phyloP scores from a whole-genome alignment of 2,113 vertebrate genomes.

The Colaptes auratus region DNA sequence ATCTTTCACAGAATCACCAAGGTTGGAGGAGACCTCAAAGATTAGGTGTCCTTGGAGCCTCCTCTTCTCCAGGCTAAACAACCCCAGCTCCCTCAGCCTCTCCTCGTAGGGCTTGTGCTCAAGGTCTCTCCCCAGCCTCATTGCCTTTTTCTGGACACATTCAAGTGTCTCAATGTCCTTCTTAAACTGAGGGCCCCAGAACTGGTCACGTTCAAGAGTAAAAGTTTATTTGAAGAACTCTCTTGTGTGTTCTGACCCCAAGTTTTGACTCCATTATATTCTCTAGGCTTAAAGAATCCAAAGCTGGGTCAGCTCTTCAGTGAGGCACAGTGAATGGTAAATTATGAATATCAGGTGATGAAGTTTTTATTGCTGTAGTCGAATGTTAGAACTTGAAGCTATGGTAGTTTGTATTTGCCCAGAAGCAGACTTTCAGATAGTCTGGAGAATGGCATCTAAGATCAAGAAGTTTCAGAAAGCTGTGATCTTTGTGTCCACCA shows the following conservation, averaged over 20 bases:
- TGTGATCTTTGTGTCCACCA: background rate
- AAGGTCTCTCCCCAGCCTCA: no score
- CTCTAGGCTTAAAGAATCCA: background rate
- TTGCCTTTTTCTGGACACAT: no score
- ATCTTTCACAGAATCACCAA: background rate
- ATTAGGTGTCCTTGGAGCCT: no score
- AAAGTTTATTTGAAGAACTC: background rate
- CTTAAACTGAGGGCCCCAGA: no score
- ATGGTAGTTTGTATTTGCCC: background rate
- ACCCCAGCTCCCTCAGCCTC: no score
- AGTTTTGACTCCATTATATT: background rate
- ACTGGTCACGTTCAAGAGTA: background rate
- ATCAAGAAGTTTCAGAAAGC: background rate
- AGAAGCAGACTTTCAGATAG: background rate
- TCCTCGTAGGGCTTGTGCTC: no score
- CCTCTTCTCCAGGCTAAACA: no score
- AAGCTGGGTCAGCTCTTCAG: background rate
- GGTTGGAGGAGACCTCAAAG: no score
- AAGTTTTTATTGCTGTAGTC: background rate
- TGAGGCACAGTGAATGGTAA: background rate
- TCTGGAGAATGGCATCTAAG: background rate
- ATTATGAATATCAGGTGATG: background rate
- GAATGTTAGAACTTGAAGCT: background rate
- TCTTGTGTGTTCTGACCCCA: background rate
- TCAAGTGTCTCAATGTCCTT: no score